phyloP scores from a whole-genome alignment of 2,113 vertebrate species.

The Callocephalon fimbriatum region DNA sequence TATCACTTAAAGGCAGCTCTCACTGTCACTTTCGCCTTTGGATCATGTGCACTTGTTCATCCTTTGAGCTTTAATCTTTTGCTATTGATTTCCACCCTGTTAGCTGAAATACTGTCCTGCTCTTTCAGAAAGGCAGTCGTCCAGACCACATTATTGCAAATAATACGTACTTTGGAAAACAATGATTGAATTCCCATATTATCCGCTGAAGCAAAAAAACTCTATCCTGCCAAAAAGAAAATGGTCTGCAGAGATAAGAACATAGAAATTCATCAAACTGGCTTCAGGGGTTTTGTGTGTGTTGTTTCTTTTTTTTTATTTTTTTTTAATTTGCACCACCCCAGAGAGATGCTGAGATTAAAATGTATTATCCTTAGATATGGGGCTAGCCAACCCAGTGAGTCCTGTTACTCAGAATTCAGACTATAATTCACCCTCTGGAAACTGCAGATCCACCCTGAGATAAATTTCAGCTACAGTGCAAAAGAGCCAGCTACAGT shows the following conservation, averaged over 20 bases:
- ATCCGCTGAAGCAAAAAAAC: slow-evolving; percentile 20
- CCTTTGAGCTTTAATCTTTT: slow-evolving; percentile 70
- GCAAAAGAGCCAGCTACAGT: not conserved
- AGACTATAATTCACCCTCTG: slow-evolving; percentile 1
- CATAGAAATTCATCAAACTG: slow-evolving; percentile 40
- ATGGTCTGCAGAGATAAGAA: slow-evolving; percentile 24
- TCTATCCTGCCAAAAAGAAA: slow-evolving; percentile 39
- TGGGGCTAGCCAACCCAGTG: not conserved
- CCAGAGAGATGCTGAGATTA: not conserved
- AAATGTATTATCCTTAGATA: not conserved
- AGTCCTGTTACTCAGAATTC: not conserved
- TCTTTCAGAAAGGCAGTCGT: slow-evolving; percentile 50
- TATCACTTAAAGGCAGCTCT: slow-evolving; percentile 56
- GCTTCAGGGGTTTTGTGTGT: not conserved
- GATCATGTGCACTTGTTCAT: slow-evolving; percentile 24
- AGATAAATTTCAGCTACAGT: not conserved
- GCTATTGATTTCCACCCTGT: slow-evolving; percentile 67
- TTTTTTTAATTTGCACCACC: not conserved
- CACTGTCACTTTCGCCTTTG: slow-evolving; percentile 27
- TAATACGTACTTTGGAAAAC: slow-evolving; percentile 65
- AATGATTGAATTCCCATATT: slow-evolving; percentile 65
- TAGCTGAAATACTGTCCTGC: slow-evolving; percentile 60
- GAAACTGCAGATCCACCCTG: not conserved
- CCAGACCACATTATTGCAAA: slow-evolving; percentile 33
- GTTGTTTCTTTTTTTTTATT: too few relatives aligned